Conservation (phyloP, 2,797 vertebrate species). For the Chaetophractus vellerosus region DNA sequence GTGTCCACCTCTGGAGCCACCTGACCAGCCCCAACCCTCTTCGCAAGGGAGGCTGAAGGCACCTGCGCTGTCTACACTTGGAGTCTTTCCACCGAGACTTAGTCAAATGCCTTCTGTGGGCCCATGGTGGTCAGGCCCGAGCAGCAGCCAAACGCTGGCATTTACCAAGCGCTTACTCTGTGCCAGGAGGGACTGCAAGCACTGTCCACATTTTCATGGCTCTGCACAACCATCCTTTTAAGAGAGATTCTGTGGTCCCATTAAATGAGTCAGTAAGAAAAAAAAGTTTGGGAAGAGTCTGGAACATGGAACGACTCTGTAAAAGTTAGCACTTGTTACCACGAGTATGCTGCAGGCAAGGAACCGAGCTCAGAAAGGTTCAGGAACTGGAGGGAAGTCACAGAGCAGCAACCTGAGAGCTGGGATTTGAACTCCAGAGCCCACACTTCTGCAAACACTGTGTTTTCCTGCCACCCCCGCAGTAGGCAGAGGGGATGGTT, state of each 20-base stretch:
- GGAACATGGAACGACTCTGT: not conserved
- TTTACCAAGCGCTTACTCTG: not conserved
- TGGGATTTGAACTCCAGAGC: too few species aligned
- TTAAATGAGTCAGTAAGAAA: not conserved
- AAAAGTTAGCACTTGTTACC: not conserved
- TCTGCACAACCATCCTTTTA: accelerated
- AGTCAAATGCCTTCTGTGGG: not conserved
- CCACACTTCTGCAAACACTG: too few species aligned
- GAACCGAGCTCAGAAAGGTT: too few species aligned
- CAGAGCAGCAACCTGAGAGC: too few species aligned
- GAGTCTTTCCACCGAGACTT: accelerated
- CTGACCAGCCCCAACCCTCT: not conserved
- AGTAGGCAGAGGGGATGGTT: too few species aligned
- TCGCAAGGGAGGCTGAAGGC: accelerated
- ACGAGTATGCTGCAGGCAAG: too few species aligned
- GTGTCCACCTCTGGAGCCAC: accelerated
- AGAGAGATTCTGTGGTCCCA: not conserved
- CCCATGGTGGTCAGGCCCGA: too few species aligned
- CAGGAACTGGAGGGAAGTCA: too few species aligned
- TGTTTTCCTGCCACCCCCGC: too few species aligned
- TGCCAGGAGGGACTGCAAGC: not conserved
- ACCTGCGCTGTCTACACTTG: accelerated
- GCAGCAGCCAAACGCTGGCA: not conserved
- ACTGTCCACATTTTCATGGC: not conserved
- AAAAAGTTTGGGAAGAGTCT: not conserved